A percentile compares a stretch with the other conserved stretches of the same genome.
Conservation (phyloP, 2,113 vertebrate genomes). For the Pollachius pollachius region DNA sequence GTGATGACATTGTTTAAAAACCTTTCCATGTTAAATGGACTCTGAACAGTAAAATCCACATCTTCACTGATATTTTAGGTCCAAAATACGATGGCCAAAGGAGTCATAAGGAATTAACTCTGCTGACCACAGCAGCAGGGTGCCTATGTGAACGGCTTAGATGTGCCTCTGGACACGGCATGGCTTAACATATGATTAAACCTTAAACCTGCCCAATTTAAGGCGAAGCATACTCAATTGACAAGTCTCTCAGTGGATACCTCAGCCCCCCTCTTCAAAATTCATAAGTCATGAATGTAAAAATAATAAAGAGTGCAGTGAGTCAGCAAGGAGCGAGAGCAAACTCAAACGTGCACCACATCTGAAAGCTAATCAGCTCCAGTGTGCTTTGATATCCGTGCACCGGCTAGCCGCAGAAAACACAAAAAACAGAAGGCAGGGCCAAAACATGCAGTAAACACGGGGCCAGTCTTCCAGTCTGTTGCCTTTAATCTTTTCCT, state of each 20-base stretch:
- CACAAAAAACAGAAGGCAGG: background rate
- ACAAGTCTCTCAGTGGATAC: background rate
- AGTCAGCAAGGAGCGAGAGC: constrained; percentile 41
- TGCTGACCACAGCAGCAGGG: no score
- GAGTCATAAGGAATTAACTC: no score
- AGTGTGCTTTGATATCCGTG: constrained; percentile 43
- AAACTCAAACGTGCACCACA: constrained; percentile 45
- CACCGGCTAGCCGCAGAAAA: background rate
- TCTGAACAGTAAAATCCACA: no score
- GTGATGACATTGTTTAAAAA: no score
- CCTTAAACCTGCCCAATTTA: no score
- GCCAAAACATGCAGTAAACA: constrained; percentile 13
- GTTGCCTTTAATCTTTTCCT: constrained; percentile 19
- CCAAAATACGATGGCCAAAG: no score
- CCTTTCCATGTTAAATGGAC: no score
- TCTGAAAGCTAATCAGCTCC: constrained; percentile 67
- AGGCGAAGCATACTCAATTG: no score
- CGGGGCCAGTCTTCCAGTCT: constrained; percentile 16
- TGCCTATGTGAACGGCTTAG: no score
- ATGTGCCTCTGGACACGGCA: no score
- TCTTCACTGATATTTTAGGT: no score
- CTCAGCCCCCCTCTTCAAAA: constrained; percentile 24
- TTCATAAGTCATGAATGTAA: constrained; percentile 65
- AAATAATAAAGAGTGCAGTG: constrained; percentile 58
- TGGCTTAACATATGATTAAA: no score